Evolutionary conservation across 2,113 vertebrate species (phyloP).

Genomic region (Melierax canorus): DNA sequence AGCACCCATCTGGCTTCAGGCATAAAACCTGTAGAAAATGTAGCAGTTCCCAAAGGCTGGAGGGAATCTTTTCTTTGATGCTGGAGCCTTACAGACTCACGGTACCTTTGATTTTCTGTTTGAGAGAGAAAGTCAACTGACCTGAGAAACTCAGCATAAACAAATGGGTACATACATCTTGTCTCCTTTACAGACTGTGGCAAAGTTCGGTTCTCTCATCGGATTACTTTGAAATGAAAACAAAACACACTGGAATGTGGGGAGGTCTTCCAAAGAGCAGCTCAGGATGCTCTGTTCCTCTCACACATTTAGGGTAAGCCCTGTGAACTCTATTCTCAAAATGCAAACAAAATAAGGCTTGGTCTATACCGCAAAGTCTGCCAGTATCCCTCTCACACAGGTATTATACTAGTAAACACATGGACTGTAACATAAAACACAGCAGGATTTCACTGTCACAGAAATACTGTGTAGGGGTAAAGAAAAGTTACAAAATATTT

Average conservation of each 20-base stretch:
- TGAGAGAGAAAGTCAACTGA: neutral
- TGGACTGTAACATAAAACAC: neutral
- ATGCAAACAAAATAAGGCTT: neutral
- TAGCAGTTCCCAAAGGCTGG: neutral
- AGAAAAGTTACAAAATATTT: neutral
- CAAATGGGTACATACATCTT: rapidly evolving
- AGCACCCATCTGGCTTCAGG: neutral
- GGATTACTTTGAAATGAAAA: neutral
- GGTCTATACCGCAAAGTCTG: neutral
- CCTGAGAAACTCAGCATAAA: neutral
- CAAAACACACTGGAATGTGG: neutral
- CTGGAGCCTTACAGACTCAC: neutral
- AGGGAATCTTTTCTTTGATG: neutral
- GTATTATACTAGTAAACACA: neutral
- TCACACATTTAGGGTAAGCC: neutral
- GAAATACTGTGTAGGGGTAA: neutral
- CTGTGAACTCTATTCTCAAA: neutral
- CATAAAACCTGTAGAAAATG: neutral
- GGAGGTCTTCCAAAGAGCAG: neutral
- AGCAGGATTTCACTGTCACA: neutral
- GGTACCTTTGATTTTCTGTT: neutral
- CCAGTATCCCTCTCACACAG: neutral
- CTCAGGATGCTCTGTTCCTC: neutral
- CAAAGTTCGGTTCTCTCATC: neutral
- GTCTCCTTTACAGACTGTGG: neutral